Base-by-base conservation (phyloP, 2,888 invertebrate species). In the Nipponacmea schrenckii region DNA sequence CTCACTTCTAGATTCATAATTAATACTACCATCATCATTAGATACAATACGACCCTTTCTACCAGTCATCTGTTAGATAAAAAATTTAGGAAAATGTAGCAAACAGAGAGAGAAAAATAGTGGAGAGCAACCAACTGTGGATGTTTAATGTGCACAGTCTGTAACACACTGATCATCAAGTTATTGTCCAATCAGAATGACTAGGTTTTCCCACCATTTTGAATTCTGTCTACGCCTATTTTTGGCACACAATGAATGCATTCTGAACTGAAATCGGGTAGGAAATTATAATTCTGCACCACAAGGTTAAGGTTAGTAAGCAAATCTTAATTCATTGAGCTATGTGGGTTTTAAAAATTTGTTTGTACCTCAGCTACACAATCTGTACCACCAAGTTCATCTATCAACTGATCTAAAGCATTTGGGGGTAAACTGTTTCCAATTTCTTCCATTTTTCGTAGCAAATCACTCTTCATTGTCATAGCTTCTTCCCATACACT, bases 331-430 rank as follows among this genome's bases (percentile, higher is more conserved):
- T n/a, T n/a, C n/a, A n/a, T n/a, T n/a, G n/a, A n/a, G n/a, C n/a
- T n/a, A n/a, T n/a, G n/a, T n/a, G n/a, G n/a, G n/a, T n/a, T n/a
- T n/a, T n/a, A n/a, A n/a, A n/a, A n/a, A 39, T 39, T 39, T 39
- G 8, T 39, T 10, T 8, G 39, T 73, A 93, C 93, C 92, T 99
- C 98, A 0, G 99, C 98, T 0, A 99, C 99, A 90, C 96, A 95
- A 81, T 97, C 96, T 0, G 98, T 95, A 1, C 99, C 99, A 66
- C 99, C 99, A 14, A 99, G 92, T 87, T 97, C 96, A 90, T 99
- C 98, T 77, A 99, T 98, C 15, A 99, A 91, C 89, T 99, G 97
- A 91, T 99, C 99, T 64, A 99, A 91, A 0, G 99, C 98, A 90
- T 99, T 99, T 56, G 98, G 95, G 8, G 99, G 99, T 79, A 99